Conservation (phyloP, 1,140 invertebrate genomes). For the Paraescarpia echinospica region DNA sequence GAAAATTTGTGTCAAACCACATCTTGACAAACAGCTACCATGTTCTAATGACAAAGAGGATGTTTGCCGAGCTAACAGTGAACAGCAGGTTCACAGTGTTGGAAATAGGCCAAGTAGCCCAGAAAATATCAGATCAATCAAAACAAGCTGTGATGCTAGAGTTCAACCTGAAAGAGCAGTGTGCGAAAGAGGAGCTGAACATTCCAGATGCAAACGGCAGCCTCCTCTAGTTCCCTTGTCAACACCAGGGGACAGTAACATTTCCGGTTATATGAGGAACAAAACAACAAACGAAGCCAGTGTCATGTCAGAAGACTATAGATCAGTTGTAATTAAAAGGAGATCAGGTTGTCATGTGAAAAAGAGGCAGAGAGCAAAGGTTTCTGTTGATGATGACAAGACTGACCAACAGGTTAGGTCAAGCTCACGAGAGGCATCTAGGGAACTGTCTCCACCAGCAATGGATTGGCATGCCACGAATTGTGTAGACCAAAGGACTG, state of each 20-base stretch:
- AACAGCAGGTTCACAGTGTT: neutral
- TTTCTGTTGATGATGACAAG: neutral
- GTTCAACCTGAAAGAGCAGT: neutral
- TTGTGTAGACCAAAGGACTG: neutral
- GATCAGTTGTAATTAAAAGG: neutral
- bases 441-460: neutral
- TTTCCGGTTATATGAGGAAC: neutral
- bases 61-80: neutral
- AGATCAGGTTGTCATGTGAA: neutral
- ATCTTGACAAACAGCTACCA: neutral
- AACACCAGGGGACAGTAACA: neutral
- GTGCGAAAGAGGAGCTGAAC: neutral
- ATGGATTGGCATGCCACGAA: neutral
- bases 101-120: neutral
- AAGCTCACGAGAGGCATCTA: neutral
- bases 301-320: neutral
- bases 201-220: neutral
- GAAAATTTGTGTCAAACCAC: neutral
- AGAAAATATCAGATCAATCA: neutral
- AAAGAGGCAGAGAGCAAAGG: neutral
- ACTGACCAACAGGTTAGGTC: neutral
- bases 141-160: neutral
- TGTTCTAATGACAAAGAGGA: neutral
- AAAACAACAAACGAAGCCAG: neutral
- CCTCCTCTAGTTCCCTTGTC: neutral